Evolutionary conservation across 2,888 invertebrate species (phyloP).

Genomic region (Octodonta nipae): DNA sequence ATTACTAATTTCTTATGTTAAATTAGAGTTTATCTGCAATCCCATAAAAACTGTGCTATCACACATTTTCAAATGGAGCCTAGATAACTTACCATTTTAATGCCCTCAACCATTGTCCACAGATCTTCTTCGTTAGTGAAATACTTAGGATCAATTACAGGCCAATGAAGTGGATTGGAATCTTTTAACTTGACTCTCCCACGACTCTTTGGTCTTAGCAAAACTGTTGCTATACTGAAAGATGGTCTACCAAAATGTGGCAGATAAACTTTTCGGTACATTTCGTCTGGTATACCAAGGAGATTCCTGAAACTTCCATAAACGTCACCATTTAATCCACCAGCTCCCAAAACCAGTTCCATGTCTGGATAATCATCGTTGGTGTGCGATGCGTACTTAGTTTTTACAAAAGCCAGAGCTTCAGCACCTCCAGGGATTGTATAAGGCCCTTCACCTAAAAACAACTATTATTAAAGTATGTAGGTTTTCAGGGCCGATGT

Average conservation of each 20-base stretch:
- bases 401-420: slow-evolving; percentile 60
- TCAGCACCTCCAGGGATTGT: slow-evolving; percentile 69
- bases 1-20: no score
- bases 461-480: no score
- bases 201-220: slow-evolving; percentile 60
- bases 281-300: slow-evolving; percentile 50
- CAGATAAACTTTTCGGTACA: slow-evolving; percentile 44
- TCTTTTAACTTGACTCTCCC: slow-evolving; percentile 59
- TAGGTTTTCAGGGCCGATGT: no score
- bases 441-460: slow-evolving; percentile 47
- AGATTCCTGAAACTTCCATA: slow-evolving; percentile 52
- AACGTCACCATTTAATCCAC: slow-evolving; percentile 60
- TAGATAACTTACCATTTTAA: slow-evolving; percentile 55
- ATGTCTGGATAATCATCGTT: slow-evolving; percentile 56
- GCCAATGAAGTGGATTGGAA: slow-evolving; percentile 59
- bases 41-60: no score
- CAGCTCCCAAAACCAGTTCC: slow-evolving; percentile 66
- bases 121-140: slow-evolving; percentile 60
- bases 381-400: slow-evolving; percentile 40
- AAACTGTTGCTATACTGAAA: slow-evolving; percentile 59
- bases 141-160: slow-evolving; percentile 71
- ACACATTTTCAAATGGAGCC: no score
- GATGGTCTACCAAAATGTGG: slow-evolving; percentile 41
- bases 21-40: no score
- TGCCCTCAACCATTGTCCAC: slow-evolving; percentile 58